Base-by-base conservation (phyloP, 2,888 invertebrate species). In the Eupithecia subfuscata region DNA sequence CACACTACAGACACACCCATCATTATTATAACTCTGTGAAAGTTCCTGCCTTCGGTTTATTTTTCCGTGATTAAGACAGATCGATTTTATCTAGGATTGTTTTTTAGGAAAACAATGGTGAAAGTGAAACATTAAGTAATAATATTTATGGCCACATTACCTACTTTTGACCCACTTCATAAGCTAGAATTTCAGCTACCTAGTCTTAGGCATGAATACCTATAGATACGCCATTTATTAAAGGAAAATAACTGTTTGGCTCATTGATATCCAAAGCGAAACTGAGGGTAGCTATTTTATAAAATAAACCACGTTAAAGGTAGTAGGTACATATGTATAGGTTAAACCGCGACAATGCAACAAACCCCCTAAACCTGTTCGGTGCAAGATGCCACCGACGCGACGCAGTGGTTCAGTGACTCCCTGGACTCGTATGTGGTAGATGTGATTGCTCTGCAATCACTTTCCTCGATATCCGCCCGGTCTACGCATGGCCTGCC, bases 401-500 rank as follows among this genome's bases (percentile, higher is more conserved):
- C 37, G 45, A 16, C 72, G 45, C 69, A 70, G 60, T 63, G 75
- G 80, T 79, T 77, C 78, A 77, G 71, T 78, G 80, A 81, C 77
- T 76, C 70, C 69, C 60, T 56, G 69, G 60, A 75, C 75, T 75
- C 73, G 75, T 75, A n/a, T n/a, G n/a, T n/a, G n/a, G n/a, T n/a
- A n/a, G n/a, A n/a, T n/a, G n/a, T n/a, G n/a, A n/a, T n/a, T n/a
- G n/a, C n/a, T n/a, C n/a, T n/a, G n/a, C n/a, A n/a, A n/a, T n/a
- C n/a, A n/a, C n/a, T n/a, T n/a, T n/a, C n/a, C n/a, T n/a, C n/a
- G n/a, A n/a, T n/a, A n/a, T n/a, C n/a, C n/a, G n/a, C n/a, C n/a
- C n/a, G n/a, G n/a, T n/a, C n/a, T n/a, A n/a, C n/a, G n/a, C n/a
- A n/a, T n/a, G n/a, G n/a, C n/a, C n/a, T n/a, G n/a, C n/a, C n/a